Evolutionary conservation across 2,888 invertebrate species (phyloP), one percentile per base, ranked within the genome.

Genomic region (Xylota sylvarum): DNA sequence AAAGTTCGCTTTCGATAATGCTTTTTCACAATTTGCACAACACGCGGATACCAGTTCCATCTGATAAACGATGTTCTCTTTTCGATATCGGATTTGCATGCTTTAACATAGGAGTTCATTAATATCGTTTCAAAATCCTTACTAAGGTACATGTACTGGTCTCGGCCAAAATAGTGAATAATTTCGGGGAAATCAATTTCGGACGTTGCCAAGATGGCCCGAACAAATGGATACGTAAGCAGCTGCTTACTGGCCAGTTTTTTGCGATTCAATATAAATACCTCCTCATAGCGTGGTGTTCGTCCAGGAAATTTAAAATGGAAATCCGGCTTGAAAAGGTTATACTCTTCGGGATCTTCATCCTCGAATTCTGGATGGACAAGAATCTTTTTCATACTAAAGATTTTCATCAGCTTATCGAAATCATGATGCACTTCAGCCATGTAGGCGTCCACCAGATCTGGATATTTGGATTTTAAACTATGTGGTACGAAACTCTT

Each of bases 361-460:
- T 94, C 93, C 0, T 89, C 82, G 70, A 90, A 90, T n/a, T 94
- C 94, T 0, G 94, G 94, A 67, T 95, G 94, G 40, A 94, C 93
- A 14, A 96, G 93, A 72, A 95, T 94, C 37, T 94, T 94, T 89
- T 94, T 94, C 58, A 96, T 94, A 10, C 95, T 95, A 40, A 94
- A 93, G 0, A 93, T 92, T 88, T 95, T 95, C 73, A 95, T 94
- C 62, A 95, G 93, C 19, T 92, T 92, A 88, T 95, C 93, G 93
- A 94, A 96, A 88, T 95, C 95, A 0, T 89, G 89, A 88, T 94
- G 92, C 3, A 93, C 92, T 58, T 94, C 94, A 1, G 89, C 88
- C 91, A 95, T 93, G 60, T 94, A 93, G 0, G 88, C 89, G 2
- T 92, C 90, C 0, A 94, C 92, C 9, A 95, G 89, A 30, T 93